Conservation (phyloP, 2,888 invertebrate genomes). For the Fragum whitleyi region DNA sequence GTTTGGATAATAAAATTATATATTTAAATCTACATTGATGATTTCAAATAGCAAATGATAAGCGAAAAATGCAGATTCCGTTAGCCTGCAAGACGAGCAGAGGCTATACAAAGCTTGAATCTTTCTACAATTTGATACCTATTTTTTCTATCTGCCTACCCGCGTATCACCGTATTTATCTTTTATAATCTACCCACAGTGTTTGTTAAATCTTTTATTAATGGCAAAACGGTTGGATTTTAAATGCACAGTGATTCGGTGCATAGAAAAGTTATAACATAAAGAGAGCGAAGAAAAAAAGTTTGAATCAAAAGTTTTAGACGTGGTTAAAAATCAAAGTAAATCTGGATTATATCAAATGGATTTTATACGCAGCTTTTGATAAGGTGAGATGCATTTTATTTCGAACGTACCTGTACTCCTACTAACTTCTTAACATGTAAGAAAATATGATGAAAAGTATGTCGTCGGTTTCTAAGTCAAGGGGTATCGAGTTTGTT, state of each 20-base stretch:
- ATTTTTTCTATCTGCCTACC: neutral
- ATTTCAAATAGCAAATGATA: too few species aligned
- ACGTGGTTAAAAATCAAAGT: neutral
- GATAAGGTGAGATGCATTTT: neutral
- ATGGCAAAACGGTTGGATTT: slow-evolving; percentile 11
- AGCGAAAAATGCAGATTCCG: too few species aligned
- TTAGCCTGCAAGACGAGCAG: too few species aligned
- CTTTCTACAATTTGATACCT: too few species aligned
- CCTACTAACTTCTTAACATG: too few species aligned
- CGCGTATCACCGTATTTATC: neutral
- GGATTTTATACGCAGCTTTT: neutral
- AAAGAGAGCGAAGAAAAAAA: neutral
- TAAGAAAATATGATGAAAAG: too few species aligned
- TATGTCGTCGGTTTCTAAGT: too few species aligned
- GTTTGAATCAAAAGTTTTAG: neutral
- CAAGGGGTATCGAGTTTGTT: too few species aligned
- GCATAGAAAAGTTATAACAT: slow-evolving; percentile 2
- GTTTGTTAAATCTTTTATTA: neutral
- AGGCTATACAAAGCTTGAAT: too few species aligned
- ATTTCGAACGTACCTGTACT: too few species aligned
- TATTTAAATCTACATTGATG: too few species aligned
- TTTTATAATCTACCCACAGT: neutral
- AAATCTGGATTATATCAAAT: slow-evolving; percentile 1
- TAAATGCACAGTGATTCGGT: slow-evolving; percentile 7
- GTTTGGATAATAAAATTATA: too few species aligned